These are phyloP conservation scores for Zaprionus davidi DNA, from an alignment of 1,140 invertebrate species.

Conservation along the genomic window DNA sequence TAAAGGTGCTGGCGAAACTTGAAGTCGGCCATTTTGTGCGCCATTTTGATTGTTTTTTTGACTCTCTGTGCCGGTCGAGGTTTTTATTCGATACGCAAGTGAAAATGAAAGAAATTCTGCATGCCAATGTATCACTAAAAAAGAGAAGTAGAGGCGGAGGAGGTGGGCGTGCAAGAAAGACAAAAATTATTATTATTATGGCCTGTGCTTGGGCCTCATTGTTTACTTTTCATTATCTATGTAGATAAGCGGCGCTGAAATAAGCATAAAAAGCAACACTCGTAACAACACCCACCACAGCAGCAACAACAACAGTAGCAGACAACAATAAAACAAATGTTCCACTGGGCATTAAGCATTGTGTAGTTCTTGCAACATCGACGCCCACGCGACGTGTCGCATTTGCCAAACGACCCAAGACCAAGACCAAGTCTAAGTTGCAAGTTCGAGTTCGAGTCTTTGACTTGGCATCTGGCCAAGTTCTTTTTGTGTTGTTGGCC, in stretches of 20 bases:
- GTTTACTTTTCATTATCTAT: slow-evolving; percentile 82
- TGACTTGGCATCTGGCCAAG: not conserved
- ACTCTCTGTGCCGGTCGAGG: not conserved
- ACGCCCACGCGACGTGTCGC: slow-evolving; percentile 69
- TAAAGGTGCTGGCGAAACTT: slow-evolving; percentile 3
- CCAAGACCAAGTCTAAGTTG: not conserved
- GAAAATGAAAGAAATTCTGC: slow-evolving; percentile 44
- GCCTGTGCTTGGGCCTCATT: slow-evolving; percentile 47
- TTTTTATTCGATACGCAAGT: slow-evolving; percentile 24
- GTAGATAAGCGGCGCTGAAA: slow-evolving; percentile 58
- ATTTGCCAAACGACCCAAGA: slow-evolving; percentile 52
- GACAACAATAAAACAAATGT: slow-evolving; percentile 65
- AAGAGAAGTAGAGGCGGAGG: not conserved
- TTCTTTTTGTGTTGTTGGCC: slow-evolving; percentile 31
- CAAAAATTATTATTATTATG: slow-evolving; percentile 38
- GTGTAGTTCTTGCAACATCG: slow-evolving; percentile 46
- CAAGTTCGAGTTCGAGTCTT: not conserved
- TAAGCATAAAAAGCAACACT: slow-evolving; percentile 52
- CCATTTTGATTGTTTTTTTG: slow-evolving; percentile 13
- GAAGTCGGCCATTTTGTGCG: slow-evolving; percentile 34
- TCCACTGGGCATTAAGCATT: slow-evolving; percentile 48
- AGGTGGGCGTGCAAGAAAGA: not conserved
- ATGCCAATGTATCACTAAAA: slow-evolving; percentile 70
- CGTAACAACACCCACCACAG: slow-evolving; percentile 27
- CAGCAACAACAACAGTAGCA: slow-evolving; percentile 10